Evolutionary conservation across 2,888 invertebrate genomes (phyloP), one percentile per base, ranked within the genome.

Genomic region (Eulithis prunata): DNA sequence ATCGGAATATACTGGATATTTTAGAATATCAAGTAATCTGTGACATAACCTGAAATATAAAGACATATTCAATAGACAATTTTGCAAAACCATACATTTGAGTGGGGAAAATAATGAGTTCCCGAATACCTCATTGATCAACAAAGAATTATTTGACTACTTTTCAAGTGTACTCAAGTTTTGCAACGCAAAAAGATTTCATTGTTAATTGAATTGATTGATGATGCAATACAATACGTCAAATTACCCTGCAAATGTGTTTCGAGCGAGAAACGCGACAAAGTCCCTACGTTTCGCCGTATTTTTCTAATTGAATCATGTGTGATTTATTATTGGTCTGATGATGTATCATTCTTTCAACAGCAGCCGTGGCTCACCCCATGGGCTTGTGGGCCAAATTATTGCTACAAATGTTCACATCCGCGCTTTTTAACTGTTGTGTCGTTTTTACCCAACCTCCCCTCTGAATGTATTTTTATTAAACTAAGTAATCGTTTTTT

Each of bases 261-360:
- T 85, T 79, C 80, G 79, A 78, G 76, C 75, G 73, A 77, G 73
- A 76, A 81, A 76, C 78, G 83, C 86, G 88, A 86, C 90, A 86
- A 85, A 87, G 85, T 85, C 81, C 82, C 86, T 82, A 80, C 85
- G 86, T 82, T 87, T 83, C 72, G 69, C 76, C 79, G 87, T 89
- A 87, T 91, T 91, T 89, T 91, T 92, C 92, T 92, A 93, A 93
- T 93, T 93, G 92, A 93, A 92, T 91, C 91, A 89, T 88, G 82
- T 89, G 91, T 93, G 92, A 93, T 93, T 93, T 93, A 93, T 92
- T 90, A 91, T 91, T 90, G 91, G 90, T 88, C 80, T 91, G 93
- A 92, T 93, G 93, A 93, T 93, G 93, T 89, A 92, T 93, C 91
- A 92, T 92, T 91, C 91, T 92, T 91, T 92, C 92, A 92, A 83